Conservation (phyloP, 2,797 vertebrate genomes). For the Anguilla megastoma region DNA sequence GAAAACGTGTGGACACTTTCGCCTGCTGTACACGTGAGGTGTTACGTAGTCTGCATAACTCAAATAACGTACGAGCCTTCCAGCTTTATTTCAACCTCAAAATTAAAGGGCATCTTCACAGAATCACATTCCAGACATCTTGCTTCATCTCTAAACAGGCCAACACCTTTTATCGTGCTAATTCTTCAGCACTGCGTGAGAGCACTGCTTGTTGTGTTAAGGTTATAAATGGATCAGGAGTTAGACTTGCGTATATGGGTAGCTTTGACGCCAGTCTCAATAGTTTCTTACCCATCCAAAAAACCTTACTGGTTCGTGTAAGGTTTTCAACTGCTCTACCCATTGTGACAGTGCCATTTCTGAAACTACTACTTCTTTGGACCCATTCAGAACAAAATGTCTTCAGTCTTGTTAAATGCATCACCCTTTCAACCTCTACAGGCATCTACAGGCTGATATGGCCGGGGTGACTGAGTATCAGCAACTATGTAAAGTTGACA, state of each 20-base stretch:
- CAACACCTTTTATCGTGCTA: conserved; percentile 74
- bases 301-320: conserved; percentile 66
- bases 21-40: conserved; percentile 23
- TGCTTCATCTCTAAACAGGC: conserved; percentile 53
- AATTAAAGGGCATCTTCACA: conserved; percentile 40
- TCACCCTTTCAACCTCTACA: neutral
- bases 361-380: neutral
- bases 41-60: neutral
- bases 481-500: neutral
- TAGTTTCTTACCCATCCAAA: conserved; percentile 59
- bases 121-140: conserved; percentile 51
- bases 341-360: neutral
- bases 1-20: conserved; percentile 25
- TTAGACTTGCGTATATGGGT: conserved; percentile 62
- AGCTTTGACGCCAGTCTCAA: conserved; percentile 70
- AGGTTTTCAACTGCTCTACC: neutral
- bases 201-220: conserved; percentile 70
- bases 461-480: neutral
- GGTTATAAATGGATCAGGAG: conserved; percentile 65
- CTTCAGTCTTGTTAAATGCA: neutral
- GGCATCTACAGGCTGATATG: neutral
- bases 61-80: too few species aligned
- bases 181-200: conserved; percentile 70
- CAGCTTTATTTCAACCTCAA: neutral
- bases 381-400: neutral